Evolutionary conservation across 2,888 invertebrate species (phyloP).

Genomic region (Acrobasis suavella): DNA sequence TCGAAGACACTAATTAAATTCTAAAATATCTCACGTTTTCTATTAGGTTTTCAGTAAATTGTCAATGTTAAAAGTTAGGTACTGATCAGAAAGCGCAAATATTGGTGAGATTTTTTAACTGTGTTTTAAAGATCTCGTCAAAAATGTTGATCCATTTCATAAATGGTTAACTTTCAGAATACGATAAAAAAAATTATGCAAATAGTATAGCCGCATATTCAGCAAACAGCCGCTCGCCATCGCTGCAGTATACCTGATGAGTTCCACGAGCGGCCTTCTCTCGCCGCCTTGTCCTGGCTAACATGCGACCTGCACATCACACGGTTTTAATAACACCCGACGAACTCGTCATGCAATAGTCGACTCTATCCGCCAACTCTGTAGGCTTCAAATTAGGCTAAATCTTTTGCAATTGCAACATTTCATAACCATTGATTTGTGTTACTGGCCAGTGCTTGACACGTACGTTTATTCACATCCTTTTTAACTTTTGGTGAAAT

Average conservation of each 20-base stretch:
- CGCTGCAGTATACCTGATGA: constrained; percentile 64
- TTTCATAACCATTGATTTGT: constrained; percentile 9
- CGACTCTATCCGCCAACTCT: constrained; percentile 18
- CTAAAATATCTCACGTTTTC: too few relatives aligned
- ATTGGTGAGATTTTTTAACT: too few relatives aligned
- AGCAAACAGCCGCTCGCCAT: constrained; percentile 39
- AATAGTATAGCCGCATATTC: neutral
- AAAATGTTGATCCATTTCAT: too few relatives aligned
- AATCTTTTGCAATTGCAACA: constrained; percentile 15
- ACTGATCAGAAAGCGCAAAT: too few relatives aligned
- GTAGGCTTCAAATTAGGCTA: constrained; percentile 11
- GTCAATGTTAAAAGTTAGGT: too few relatives aligned
- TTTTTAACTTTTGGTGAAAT: neutral
- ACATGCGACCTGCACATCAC: constrained; percentile 73
- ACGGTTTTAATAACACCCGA: constrained; percentile 49
- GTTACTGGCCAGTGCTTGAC: constrained; percentile 2
- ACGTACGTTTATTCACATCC: neutral
- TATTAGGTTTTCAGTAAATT: too few relatives aligned
- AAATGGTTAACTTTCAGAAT: too few relatives aligned
- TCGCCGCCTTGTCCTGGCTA: constrained; percentile 70
- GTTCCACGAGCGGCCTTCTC: constrained; percentile 71
- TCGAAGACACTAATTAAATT: too few relatives aligned
- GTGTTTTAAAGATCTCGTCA: too few relatives aligned
- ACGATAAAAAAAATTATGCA: too few relatives aligned
- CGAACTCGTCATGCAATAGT: constrained; percentile 11